A percentile compares a stretch with the other conserved stretches of the same genome.
Evolutionary conservation across 2,797 vertebrate genomes (phyloP).

Genomic region (Hydrolagus colliei): DNA sequence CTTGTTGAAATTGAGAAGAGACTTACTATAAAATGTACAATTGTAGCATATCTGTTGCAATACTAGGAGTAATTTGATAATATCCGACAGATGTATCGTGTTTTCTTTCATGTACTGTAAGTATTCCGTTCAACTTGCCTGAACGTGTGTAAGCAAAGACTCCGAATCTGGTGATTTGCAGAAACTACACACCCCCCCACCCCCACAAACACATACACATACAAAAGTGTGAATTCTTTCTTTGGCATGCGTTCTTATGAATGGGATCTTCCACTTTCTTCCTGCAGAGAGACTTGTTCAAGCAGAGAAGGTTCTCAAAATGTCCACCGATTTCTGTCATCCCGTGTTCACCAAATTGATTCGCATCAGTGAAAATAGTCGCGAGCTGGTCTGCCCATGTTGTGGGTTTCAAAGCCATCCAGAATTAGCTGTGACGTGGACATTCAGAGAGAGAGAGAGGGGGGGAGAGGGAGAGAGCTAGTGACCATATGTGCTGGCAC

Average conservation of each 20-base stretch:
- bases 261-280: not conserved
- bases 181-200: not conserved
- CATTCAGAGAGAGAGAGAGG: not conserved
- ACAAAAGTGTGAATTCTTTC: not conserved
- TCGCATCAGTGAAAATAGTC: not conserved
- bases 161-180: not conserved
- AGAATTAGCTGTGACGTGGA: not conserved
- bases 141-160: not conserved
- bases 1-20: slow-evolving; percentile 34
- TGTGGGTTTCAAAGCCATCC: not conserved
- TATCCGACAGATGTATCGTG: not conserved
- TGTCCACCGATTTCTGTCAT: not conserved
- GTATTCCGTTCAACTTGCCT: slow-evolving; percentile 15
- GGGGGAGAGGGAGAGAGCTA: not conserved
- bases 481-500: not conserved
- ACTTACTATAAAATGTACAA: slow-evolving; percentile 44
- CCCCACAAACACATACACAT: too few relatives aligned
- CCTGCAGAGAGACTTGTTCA: too few relatives aligned
- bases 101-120: not conserved
- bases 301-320: not conserved
- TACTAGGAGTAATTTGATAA: too few relatives aligned
- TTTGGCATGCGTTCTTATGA: not conserved
- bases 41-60: too few relatives aligned
- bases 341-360: not conserved
- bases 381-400: not conserved